These are phyloP conservation scores for Ectemnius cavifrons DNA, from an alignment of 2,888 invertebrate genomes.

Conservation along the genomic window DNA sequence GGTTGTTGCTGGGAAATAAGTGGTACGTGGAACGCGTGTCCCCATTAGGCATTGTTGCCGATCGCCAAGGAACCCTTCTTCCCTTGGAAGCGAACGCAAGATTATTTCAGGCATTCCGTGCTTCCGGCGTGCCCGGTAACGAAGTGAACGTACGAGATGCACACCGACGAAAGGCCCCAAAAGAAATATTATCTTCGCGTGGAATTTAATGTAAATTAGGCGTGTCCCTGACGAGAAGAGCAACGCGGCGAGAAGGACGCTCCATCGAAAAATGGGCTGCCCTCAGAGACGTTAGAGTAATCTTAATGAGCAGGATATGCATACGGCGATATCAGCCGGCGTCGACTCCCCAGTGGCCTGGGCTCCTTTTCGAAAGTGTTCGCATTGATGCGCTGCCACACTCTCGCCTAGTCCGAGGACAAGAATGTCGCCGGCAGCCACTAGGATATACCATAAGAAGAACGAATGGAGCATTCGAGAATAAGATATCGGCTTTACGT, in stretches of 20 bases:
- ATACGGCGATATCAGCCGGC: not conserved
- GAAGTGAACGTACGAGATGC: too few species aligned
- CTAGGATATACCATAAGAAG: conserved; percentile 70
- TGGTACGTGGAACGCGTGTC: conserved; percentile 35
- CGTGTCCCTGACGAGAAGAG: too few species aligned
- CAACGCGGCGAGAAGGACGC: not conserved
- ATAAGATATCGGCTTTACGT: conserved; percentile 76
- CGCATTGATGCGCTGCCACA: conserved; percentile 29
- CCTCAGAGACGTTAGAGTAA: not conserved
- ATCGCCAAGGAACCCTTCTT: conserved; percentile 25
- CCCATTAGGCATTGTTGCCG: not conserved
- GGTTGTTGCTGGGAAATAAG: conserved; percentile 51
- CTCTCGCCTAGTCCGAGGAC: conserved; percentile 70
- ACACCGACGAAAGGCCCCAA: too few species aligned
- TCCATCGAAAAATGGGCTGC: not conserved
- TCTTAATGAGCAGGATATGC: not conserved
- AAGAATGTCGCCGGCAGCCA: conserved; percentile 72
- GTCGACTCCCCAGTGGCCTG: not conserved
- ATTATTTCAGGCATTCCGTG: not conserved
- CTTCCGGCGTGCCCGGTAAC: not conserved
- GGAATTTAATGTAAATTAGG: too few species aligned
- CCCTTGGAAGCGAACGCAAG: not conserved
- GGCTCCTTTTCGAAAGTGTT: conserved; percentile 23
- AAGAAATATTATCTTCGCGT: too few species aligned
- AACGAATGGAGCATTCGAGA: conserved; percentile 76